phyloP scores from a whole-genome alignment of 2,888 invertebrate species.

The Meiosimyza decipiens region DNA sequence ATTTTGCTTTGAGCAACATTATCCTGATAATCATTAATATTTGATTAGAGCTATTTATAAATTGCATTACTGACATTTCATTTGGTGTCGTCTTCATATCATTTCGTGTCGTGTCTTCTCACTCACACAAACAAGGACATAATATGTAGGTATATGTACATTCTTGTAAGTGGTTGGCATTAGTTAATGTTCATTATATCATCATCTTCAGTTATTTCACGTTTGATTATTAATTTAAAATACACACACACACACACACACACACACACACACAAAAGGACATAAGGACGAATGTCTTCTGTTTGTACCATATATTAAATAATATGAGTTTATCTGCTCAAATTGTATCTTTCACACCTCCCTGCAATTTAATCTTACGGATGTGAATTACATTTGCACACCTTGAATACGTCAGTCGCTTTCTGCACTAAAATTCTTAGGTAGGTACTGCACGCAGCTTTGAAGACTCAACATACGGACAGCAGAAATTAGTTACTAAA shows the following conservation, averaged over 20 bases:
- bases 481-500: conserved; percentile 8
- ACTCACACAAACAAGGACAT: not conserved
- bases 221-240: conserved; percentile 35
- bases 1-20: conserved; percentile 30
- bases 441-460: not conserved
- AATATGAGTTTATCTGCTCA: conserved; percentile 26
- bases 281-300: not conserved
- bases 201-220: conserved; percentile 22
- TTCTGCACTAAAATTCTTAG: conserved; percentile 24
- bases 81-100: conserved; percentile 13
- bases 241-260: not conserved
- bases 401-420: conserved; percentile 8
- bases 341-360: conserved; percentile 34
- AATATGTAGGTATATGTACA: not conserved
- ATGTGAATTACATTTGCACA: conserved; percentile 31
- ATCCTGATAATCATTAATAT: conserved; percentile 33
- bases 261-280: not conserved
- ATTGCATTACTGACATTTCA: conserved; percentile 49
- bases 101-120: not conserved
- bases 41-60: conserved; percentile 44
- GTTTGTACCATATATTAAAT: conserved; percentile 22
- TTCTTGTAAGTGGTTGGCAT: not conserved
- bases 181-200: conserved; percentile 28
- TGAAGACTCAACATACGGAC: conserved; percentile 17
- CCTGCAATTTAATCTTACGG: conserved; percentile 35